phyloP scores from a whole-genome alignment of 2,797 vertebrate species.

The Momotus momota region DNA sequence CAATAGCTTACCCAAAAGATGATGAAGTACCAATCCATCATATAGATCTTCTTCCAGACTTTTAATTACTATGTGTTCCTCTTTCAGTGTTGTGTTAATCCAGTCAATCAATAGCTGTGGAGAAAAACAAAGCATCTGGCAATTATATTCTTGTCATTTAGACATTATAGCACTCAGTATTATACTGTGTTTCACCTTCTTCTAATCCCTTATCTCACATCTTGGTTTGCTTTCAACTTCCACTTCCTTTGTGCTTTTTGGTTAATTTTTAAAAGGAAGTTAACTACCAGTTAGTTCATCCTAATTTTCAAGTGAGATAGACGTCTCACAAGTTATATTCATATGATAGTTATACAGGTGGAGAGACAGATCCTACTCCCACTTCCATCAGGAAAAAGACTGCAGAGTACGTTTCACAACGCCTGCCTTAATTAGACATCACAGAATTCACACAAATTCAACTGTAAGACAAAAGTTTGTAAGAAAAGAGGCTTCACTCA shows the following conservation, averaged over 20 bases:
- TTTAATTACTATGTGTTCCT: conserved; percentile 91
- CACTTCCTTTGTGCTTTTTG: neutral
- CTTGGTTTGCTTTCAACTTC: neutral
- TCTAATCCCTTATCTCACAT: neutral
- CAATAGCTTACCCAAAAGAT: conserved; percentile 88
- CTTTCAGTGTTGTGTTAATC: conserved; percentile 89
- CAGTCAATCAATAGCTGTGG: conserved; percentile 85
- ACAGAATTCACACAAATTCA: neutral
- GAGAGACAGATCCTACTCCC: neutral
- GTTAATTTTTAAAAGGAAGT: neutral
- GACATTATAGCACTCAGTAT: fast-evolving
- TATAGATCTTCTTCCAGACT: conserved; percentile 92
- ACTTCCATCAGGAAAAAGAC: neutral
- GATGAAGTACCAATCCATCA: conserved; percentile 95
- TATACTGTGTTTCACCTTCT: neutral
- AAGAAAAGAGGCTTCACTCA: neutral
- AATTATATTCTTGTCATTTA: neutral
- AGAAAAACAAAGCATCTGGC: neutral
- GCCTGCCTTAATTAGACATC: neutral
- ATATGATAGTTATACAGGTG: neutral
- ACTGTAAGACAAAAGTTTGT: neutral
- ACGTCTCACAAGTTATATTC: neutral
- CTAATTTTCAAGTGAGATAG: neutral
- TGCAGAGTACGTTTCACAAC: neutral
- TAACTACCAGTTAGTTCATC: neutral